A percentile compares a stretch with the other conserved stretches of the same genome.
phyloP scores from a whole-genome alignment of 2,797 vertebrate species.

The Aphelocoma californica region DNA sequence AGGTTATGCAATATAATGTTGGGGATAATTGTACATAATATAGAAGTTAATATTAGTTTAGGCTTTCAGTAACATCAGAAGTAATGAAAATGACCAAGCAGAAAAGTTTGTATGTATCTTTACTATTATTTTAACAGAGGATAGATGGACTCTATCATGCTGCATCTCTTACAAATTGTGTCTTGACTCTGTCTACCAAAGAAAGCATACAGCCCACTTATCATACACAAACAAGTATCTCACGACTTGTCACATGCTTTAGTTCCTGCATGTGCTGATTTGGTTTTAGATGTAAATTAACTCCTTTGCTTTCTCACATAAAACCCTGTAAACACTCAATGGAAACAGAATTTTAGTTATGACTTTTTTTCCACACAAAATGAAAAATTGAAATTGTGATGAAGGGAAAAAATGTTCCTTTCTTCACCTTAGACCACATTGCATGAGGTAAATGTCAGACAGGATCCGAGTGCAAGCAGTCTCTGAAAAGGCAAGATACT shows the following conservation, averaged over 20 bases:
- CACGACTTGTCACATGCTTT: background rate
- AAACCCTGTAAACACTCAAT: background rate
- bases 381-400: background rate
- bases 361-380: background rate
- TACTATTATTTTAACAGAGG: background rate
- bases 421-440: background rate
- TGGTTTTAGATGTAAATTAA: background rate
- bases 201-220: background rate
- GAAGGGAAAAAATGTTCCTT: background rate
- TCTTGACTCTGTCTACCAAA: background rate
- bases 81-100: background rate
- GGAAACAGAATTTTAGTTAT: background rate
- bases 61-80: background rate
- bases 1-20: background rate
- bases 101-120: background rate
- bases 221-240: constrained; percentile 4
- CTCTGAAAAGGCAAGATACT: background rate
- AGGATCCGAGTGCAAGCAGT: background rate
- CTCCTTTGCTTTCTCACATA: background rate
- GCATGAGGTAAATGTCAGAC: background rate
- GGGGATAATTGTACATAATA: background rate
- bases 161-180: background rate
- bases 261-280: background rate
- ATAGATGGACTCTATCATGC: background rate
- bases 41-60: background rate